Conservation (phyloP, 2,113 vertebrate genomes). For the Eonycteris spelaea region DNA sequence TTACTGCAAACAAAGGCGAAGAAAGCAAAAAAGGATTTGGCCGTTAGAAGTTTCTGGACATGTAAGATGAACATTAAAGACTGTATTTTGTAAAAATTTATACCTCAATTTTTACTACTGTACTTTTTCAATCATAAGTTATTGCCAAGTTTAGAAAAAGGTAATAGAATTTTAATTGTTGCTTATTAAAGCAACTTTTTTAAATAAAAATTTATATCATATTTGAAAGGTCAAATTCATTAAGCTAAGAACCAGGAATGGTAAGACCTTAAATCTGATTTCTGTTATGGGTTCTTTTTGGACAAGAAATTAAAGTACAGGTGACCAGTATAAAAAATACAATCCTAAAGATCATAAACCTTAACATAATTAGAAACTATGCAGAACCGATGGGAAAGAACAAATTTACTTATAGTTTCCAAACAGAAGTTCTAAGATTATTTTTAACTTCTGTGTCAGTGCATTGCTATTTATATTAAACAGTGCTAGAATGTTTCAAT, state of each 20-base stretch:
- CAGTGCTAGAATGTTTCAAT: constrained; percentile 79
- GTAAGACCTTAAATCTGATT: constrained; percentile 44
- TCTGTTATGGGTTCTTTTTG: constrained; percentile 54
- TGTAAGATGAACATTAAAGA: constrained; percentile 74
- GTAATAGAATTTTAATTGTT: constrained; percentile 66
- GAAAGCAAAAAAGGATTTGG: constrained; percentile 40
- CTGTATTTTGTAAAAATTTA: constrained; percentile 86
- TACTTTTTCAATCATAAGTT: constrained; percentile 81
- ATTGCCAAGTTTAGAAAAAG: constrained; percentile 49
- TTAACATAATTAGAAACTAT: neutral
- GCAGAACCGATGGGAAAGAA: neutral
- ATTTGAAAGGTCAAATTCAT: constrained; percentile 64
- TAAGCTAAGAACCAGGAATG: constrained; percentile 39
- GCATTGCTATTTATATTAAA: constrained; percentile 86
- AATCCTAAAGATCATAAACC: constrained; percentile 18
- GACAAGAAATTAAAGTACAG: constrained; percentile 35
- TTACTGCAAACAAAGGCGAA: constrained; percentile 48
- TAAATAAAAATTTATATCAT: constrained; percentile 10
- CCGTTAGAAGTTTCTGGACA: constrained; percentile 42
- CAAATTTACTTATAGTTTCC: constrained; percentile 58
- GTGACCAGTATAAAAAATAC: constrained; percentile 30
- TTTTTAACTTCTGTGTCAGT: constrained; percentile 75
- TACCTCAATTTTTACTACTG: constrained; percentile 97
- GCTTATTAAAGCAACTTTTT: constrained; percentile 72
- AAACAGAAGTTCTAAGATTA: constrained; percentile 32